Percentiles rank a stretch among this genome's conserved stretches.
phyloP scores from a whole-genome alignment of 2,888 invertebrate species.

The Eristalis intricaria region DNA sequence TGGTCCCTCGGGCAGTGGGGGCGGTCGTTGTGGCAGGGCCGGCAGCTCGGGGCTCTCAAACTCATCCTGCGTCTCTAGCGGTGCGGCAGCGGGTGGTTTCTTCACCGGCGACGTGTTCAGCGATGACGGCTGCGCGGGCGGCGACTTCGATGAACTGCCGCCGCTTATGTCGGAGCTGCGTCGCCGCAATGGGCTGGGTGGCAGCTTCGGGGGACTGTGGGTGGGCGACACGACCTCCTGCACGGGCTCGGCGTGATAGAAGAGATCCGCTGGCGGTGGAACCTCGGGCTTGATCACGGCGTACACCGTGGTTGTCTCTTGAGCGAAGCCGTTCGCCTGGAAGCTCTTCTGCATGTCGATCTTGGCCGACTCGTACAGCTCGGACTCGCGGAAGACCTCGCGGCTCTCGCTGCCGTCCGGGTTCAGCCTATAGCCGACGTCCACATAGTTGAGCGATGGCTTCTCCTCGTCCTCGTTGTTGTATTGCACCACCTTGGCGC shows the following conservation, averaged over 20 bases:
- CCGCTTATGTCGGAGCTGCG: slow-evolving; percentile 69
- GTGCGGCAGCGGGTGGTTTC: slow-evolving; percentile 76
- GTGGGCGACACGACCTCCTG: slow-evolving; percentile 74
- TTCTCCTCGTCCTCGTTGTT: slow-evolving; percentile 73
- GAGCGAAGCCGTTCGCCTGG: slow-evolving; percentile 79
- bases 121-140: slow-evolving; percentile 74
- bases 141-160: slow-evolving; percentile 74
- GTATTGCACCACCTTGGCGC: slow-evolving; percentile 45
- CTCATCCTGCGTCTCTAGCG: slow-evolving; percentile 78
- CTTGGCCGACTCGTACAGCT: slow-evolving; percentile 80
- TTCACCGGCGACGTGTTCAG: slow-evolving; percentile 75
- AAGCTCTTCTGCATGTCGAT: slow-evolving; percentile 80
- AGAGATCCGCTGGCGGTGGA: slow-evolving; percentile 75
- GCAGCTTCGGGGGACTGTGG: slow-evolving; percentile 73
- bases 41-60: slow-evolving; percentile 76
- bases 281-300: slow-evolving; percentile 81
- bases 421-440: slow-evolving; percentile 81
- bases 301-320: slow-evolving; percentile 80
- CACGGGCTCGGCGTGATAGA: slow-evolving; percentile 73
- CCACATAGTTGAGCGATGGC: slow-evolving; percentile 80
- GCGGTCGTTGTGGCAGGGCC: slow-evolving; percentile 76
- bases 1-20: slow-evolving; percentile 81
- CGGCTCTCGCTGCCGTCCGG: slow-evolving; percentile 81
- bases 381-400: slow-evolving; percentile 80
- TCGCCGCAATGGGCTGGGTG: slow-evolving; percentile 56